Base-by-base conservation (phyloP, 2,113 vertebrate genomes). In the Phylloscopus whistleri region DNA sequence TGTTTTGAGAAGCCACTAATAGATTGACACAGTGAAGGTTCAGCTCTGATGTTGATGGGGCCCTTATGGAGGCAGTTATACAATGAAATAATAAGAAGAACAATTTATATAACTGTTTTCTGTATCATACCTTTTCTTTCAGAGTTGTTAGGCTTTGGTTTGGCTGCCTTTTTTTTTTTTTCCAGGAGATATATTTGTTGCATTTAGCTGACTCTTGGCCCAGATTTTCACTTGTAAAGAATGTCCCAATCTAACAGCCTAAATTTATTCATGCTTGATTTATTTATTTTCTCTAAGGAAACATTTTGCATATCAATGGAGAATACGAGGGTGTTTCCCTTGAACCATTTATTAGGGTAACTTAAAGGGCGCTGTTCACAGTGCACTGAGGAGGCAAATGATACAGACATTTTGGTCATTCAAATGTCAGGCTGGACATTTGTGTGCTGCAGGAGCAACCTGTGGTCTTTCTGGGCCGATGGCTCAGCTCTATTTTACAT, bases 221-320 rank as follows among this genome's bases (percentile, higher is more conserved):
- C 43, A 90, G 63, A 88, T 93, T 91, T 93, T 93, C 13, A 48
- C 52, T 87, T 80, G 12, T 86, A 67, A 80, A 39, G 63, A 85
- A 66, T n/a, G 43, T 63, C 82, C 83, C 16, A 55, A 55, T 92
- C 87, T 77, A 93, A 70, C 2, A 69, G 11, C 12, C 44, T 86
- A 53, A 88, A 92, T 63, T 92, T 93, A 80, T 70, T 95, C 79
- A 28, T 84, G 48, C 22, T 84, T 80, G 73, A 31, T 91, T 91
- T 81, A 84, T 91, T 90, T 94, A 75, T 90, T 96, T 95, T 85
- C 85, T 86, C 59, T 77, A 64, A 84, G 82, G 85, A 93, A 86
- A n/a, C 13, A 24, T 78, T 96, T 92, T 94, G 43, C 72, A 81
- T 95, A 95, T 88, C 64, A 94, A 80, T 84, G 27, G 46, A 52